Conservation (phyloP, 2,888 invertebrate species). For the Spisula subtruncata region DNA sequence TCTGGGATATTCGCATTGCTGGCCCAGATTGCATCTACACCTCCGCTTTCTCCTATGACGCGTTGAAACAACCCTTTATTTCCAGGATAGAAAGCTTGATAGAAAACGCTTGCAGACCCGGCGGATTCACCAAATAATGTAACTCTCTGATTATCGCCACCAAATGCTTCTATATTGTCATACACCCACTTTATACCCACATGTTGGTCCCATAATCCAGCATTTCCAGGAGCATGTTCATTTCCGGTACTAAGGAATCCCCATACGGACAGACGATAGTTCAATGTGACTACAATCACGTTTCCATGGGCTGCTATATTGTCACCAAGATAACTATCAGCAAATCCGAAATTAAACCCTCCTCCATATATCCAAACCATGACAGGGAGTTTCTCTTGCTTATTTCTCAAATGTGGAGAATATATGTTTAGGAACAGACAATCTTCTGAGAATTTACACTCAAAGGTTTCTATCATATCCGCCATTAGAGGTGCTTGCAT, state of each 20-base stretch:
- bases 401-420: conserved; percentile 43
- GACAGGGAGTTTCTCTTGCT: conserved; percentile 42
- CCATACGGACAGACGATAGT: conserved; percentile 74
- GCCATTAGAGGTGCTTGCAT: conserved; percentile 40
- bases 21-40: conserved; percentile 35
- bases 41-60: conserved; percentile 77
- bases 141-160: conserved; percentile 72
- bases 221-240: conserved; percentile 74
- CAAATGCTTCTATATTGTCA: conserved; percentile 75
- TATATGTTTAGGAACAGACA: conserved; percentile 68
- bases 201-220: conserved; percentile 80
- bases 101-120: conserved; percentile 73
- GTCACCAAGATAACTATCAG: conserved; percentile 56
- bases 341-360: conserved; percentile 54
- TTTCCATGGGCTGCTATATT: conserved; percentile 57
- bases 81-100: conserved; percentile 72
- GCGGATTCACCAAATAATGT: conserved; percentile 80
- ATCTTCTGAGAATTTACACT: conserved; percentile 53
- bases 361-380: conserved; percentile 71
- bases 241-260: conserved; percentile 77
- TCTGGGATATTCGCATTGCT: background rate
- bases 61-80: conserved; percentile 77
- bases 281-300: conserved; percentile 75
- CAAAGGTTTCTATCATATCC: background rate
- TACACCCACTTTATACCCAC: conserved; percentile 78